Evolutionary conservation across 1,140 invertebrate genomes (phyloP).

Genomic region (Protaetia brevitarsis): DNA sequence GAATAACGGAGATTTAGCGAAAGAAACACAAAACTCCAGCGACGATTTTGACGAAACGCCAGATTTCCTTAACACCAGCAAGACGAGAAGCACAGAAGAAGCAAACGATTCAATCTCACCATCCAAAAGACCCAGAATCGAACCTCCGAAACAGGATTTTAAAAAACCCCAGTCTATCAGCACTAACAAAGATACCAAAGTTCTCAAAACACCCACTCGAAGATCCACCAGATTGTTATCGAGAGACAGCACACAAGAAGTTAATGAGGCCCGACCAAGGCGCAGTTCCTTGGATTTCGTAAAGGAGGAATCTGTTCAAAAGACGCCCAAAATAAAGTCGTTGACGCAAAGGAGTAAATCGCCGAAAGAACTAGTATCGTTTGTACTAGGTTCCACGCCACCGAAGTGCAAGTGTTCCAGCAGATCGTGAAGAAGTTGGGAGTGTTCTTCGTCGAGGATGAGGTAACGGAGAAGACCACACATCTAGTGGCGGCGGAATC

Average conservation of each 20-base stretch:
- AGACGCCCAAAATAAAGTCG: slow-evolving; percentile 29
- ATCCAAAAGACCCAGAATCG: too few species aligned
- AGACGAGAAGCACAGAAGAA: not conserved
- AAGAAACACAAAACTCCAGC: not conserved
- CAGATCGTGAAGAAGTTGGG: slow-evolving; percentile 52
- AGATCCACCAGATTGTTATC: not conserved
- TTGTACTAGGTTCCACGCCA: slow-evolving; percentile 42
- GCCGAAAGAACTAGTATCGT: slow-evolving; percentile 37
- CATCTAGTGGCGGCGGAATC: slow-evolving; percentile 54
- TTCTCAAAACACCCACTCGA: not conserved
- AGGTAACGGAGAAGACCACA: slow-evolving; percentile 52
- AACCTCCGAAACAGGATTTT: too few species aligned
- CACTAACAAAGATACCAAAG: too few species aligned
- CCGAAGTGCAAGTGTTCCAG: slow-evolving; percentile 37
- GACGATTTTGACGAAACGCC: not conserved
- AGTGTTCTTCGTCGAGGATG: slow-evolving; percentile 50
- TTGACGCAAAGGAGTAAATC: slow-evolving; percentile 4
- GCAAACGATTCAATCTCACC: not conserved
- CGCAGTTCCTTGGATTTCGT: slow-evolving; percentile 42
- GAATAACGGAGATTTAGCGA: too few species aligned
- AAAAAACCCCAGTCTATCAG: too few species aligned
- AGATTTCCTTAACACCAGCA: too few species aligned
- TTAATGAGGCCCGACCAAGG: not conserved
- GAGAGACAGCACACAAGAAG: not conserved
- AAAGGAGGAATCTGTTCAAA: not conserved